These are phyloP conservation scores for Drosophila mimetica DNA, from an alignment of 2,888 invertebrate genomes.

Conservation along the genomic window DNA sequence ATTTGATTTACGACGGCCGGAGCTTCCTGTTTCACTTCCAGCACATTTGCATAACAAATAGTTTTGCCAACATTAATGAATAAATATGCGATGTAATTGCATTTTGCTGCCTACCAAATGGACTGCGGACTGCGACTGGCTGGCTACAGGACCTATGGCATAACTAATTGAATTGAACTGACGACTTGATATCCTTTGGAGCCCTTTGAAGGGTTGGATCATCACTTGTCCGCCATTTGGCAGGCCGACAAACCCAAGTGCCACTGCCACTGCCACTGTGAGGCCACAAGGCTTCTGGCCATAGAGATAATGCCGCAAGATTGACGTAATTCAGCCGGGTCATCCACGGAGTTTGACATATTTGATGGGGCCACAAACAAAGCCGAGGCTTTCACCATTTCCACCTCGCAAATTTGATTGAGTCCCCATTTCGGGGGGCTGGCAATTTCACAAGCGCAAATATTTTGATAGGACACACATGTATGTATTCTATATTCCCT, in stretches of 20 bases:
- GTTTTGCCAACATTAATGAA: slow-evolving; percentile 66
- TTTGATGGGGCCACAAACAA: slow-evolving; percentile 34
- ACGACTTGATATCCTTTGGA: slow-evolving; percentile 11
- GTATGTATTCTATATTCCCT: slow-evolving; percentile 7
- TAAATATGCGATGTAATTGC: slow-evolving; percentile 62
- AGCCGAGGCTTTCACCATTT: background rate
- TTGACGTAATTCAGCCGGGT: slow-evolving; percentile 41
- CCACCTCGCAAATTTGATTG: slow-evolving; percentile 34
- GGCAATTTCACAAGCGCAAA: slow-evolving; percentile 31
- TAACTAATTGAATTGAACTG: slow-evolving; percentile 43
- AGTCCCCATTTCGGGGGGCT: slow-evolving; percentile 22
- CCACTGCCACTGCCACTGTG: no score
- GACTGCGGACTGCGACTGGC: no score
- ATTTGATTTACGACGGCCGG: slow-evolving; percentile 57
- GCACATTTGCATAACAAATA: slow-evolving; percentile 66
- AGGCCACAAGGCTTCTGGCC: background rate
- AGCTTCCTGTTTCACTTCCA: slow-evolving; percentile 34
- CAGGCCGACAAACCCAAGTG: slow-evolving; percentile 6
- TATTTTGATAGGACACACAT: slow-evolving; percentile 43
- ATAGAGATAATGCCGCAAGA: slow-evolving; percentile 38
- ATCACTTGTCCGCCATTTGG: slow-evolving; percentile 25
- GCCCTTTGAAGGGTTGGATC: slow-evolving; percentile 28
- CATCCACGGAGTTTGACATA: slow-evolving; percentile 25
- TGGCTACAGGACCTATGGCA: slow-evolving; percentile 23
- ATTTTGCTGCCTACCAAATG: slow-evolving; percentile 47